Evolutionary conservation across 2,113 vertebrate species (phyloP), one percentile per base, ranked within the genome.

Genomic region (Phyllopteryx taeniolatus): DNA sequence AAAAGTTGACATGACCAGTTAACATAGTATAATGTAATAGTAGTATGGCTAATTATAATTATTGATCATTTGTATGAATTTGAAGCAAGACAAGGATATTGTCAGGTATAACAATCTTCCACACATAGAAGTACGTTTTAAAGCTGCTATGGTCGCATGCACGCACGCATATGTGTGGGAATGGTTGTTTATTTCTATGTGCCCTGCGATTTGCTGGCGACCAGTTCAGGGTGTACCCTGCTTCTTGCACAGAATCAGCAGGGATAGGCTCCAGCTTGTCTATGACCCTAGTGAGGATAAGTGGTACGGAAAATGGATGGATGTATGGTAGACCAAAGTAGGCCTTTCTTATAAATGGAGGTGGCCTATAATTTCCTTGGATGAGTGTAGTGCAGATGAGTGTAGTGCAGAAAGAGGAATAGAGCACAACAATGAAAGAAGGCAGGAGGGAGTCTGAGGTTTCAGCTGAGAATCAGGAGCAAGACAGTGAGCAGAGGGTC

Each of bases 401-500:
- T 84, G 73, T 75, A 31, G 72, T 70, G 70, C 42, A 77, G 81
- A 80, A 82, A 27, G 12, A 80, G 63, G 63, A 79, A 73, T 68
- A 68, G 64, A 49, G 51, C 39, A 76, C 53, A 57, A 83, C 78
- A 84, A 74, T 72, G 54, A 78, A 63, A 72, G 33, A 17, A 66
- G 74, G 43, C 72, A 77, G 76, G 67, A 77, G 77, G 66, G 74
- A 76, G 72, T 60, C 64, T 70, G 62, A 74, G 79, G 72, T 63
- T 20, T 59, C 20, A 59, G 71, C 43, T 77, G 72, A 83, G 75
- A 74, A 87, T 83, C 83, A 87, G 88, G 74, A 86, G 78, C 81
- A 86, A 73, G 82, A 83, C 73, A 73, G 75, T 76, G 73, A 84
- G 76, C 74, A 85, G 88, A 83, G 86, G 79, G 79, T 77, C 74